Evolutionary conservation across 2,888 invertebrate genomes (phyloP).

Genomic region (Lasioglossum calceatum): DNA sequence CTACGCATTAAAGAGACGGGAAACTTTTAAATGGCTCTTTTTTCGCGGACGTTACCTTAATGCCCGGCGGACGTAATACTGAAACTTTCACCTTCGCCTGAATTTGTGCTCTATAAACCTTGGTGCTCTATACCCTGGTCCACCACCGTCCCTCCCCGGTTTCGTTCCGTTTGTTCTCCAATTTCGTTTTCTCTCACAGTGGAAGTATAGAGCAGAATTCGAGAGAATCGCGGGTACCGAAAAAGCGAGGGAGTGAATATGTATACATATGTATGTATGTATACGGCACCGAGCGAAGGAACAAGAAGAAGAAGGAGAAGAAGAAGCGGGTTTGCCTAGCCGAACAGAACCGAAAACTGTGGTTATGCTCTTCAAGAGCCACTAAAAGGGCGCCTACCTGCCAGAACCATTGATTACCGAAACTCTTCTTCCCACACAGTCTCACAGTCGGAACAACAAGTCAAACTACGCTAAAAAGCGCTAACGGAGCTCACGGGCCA

Average conservation of each 20-base stretch:
- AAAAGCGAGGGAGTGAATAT: conserved; percentile 54
- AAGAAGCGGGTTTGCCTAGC: conserved; percentile 68
- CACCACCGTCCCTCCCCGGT: neutral
- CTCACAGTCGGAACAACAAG: conserved; percentile 75
- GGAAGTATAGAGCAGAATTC: conserved; percentile 36
- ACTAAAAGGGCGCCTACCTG: conserved; percentile 82
- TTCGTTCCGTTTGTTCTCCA: conserved; percentile 1
- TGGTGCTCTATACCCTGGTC: neutral
- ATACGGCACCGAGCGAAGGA: neutral
- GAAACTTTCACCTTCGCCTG: conserved; percentile 37
- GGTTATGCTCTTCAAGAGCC: conserved; percentile 77
- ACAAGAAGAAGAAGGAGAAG: conserved; percentile 38
- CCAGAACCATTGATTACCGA: conserved; percentile 84
- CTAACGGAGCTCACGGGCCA: conserved; percentile 77
- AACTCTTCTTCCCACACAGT: conserved; percentile 83
- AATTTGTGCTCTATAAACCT: neutral
- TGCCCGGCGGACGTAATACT: conserved; percentile 16
- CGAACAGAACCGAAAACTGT: conserved; percentile 70
- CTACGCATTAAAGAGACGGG: conserved; percentile 26
- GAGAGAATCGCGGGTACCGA: conserved; percentile 41
- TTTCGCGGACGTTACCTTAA: neutral
- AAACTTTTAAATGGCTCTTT: conserved; percentile 24
- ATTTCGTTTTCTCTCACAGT: conserved; percentile 44
- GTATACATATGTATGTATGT: neutral
- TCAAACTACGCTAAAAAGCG: conserved; percentile 79